These are phyloP conservation scores for Andricus curvator DNA, from an alignment of 2,888 invertebrate species.

Conservation along the genomic window DNA sequence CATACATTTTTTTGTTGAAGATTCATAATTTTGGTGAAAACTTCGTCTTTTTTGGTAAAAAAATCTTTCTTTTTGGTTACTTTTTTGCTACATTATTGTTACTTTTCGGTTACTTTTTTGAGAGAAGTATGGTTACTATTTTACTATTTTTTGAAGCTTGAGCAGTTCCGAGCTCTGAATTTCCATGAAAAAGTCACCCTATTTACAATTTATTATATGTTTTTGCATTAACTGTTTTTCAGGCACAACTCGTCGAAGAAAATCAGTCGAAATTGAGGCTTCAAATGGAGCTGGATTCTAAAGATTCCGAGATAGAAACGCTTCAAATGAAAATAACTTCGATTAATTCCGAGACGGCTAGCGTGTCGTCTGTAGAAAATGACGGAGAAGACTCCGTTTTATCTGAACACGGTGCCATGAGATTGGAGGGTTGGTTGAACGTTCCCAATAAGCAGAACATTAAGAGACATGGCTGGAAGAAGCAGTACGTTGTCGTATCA, in stretches of 20 bases:
- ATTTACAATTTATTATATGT: neutral
- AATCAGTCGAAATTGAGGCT: conserved; percentile 87
- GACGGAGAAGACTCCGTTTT: conserved; percentile 86
- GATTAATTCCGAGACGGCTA: conserved; percentile 92
- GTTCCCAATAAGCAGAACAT: conserved; percentile 98
- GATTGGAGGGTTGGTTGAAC: conserved; percentile 96
- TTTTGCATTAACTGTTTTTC: conserved; percentile 70
- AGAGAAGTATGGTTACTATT: no score
- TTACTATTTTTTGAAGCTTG: no score
- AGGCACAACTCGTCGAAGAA: conserved; percentile 91
- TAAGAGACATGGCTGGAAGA: conserved; percentile 96
- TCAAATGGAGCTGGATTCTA: conserved; percentile 98
- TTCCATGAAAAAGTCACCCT: no score
- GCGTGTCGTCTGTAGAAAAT: conserved; percentile 93
- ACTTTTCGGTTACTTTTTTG: no score
- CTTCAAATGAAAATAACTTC: conserved; percentile 91
- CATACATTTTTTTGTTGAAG: no score
- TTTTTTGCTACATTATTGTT: no score
- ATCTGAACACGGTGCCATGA: conserved; percentile 84
- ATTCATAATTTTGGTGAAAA: no score
- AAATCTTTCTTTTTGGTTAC: no score
- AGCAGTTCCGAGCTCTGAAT: no score
- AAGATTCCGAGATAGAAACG: conserved; percentile 97
- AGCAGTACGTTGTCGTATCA: conserved; percentile 97
- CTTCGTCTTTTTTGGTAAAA: no score